Evolutionary conservation across 2,797 vertebrate genomes (phyloP).

Genomic region (Eupleurogrammus muticus): DNA sequence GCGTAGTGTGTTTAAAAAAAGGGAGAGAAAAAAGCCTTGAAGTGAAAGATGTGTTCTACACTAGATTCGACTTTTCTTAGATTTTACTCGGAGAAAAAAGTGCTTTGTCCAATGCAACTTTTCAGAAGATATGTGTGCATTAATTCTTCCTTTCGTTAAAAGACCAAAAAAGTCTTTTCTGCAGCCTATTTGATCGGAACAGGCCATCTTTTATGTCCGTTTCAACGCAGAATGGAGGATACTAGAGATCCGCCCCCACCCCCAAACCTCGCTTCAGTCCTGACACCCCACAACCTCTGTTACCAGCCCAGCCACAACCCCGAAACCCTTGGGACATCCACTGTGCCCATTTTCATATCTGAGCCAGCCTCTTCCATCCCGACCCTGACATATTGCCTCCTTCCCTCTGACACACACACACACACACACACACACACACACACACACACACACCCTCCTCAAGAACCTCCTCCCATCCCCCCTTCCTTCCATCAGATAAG

Average conservation of each 20-base stretch:
- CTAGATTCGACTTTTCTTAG: too few species aligned
- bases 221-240: slow-evolving; percentile 27
- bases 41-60: background rate
- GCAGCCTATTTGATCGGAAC: background rate
- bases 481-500: slow-evolving; percentile 64
- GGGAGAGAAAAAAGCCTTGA: background rate
- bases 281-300: slow-evolving; percentile 58
- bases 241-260: slow-evolving; percentile 26
- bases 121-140: background rate
- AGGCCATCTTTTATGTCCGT: slow-evolving; percentile 8
- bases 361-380: slow-evolving; percentile 56
- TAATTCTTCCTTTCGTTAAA: background rate
- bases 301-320: slow-evolving; percentile 57
- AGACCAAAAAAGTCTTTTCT: background rate
- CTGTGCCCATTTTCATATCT: slow-evolving; percentile 79
- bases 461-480: slow-evolving; percentile 37
- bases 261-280: slow-evolving; percentile 20
- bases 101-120: slow-evolving; percentile 6
- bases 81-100: background rate
- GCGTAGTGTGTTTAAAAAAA: too few species aligned
- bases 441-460: slow-evolving; percentile 11
- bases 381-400: slow-evolving; percentile 31
- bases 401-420: background rate
- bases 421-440: slow-evolving; percentile 15
- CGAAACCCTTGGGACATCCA: slow-evolving; percentile 72